Percentiles rank a stretch among this genome's conserved stretches.
phyloP scores from a whole-genome alignment of 2,113 vertebrate species.

The Gambusia affinis region DNA sequence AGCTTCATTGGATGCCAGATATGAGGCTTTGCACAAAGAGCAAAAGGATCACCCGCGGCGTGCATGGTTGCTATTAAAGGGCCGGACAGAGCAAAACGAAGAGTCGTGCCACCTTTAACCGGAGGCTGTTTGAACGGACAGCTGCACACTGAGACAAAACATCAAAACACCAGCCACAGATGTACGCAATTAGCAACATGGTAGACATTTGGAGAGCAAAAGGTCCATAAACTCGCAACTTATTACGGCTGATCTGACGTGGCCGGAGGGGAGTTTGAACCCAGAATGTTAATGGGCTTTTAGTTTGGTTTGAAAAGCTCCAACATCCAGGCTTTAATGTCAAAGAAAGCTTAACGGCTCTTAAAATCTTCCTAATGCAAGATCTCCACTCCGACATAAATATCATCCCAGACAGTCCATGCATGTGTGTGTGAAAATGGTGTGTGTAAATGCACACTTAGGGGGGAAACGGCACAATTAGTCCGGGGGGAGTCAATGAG shows the following conservation, averaged over 20 bases:
- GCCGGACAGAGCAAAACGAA: slow-evolving; percentile 51
- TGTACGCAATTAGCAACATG: slow-evolving; percentile 78
- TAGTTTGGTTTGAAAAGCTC: slow-evolving; percentile 42
- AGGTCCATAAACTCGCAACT: slow-evolving; percentile 73
- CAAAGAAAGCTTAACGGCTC: slow-evolving; percentile 1
- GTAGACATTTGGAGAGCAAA: slow-evolving; percentile 75
- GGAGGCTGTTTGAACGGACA: slow-evolving; percentile 63
- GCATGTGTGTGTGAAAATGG: background rate
- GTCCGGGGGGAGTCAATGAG: slow-evolving; percentile 6
- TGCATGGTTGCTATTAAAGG: slow-evolving; percentile 42
- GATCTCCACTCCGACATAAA: slow-evolving; percentile 4
- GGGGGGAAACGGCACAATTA: slow-evolving; percentile 5
- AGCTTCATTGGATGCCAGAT: background rate
- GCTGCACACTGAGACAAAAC: slow-evolving; percentile 68
- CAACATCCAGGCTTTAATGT: slow-evolving; percentile 14
- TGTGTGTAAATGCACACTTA: slow-evolving; percentile 4
- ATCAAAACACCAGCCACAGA: slow-evolving; percentile 73
- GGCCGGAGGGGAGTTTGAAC: slow-evolving; percentile 60
- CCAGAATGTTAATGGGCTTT: slow-evolving; percentile 52
- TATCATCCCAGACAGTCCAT: background rate
- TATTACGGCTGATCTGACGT: slow-evolving; percentile 71
- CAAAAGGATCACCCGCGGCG: slow-evolving; percentile 27
- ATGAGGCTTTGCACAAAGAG: background rate
- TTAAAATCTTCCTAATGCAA: slow-evolving; percentile 17
- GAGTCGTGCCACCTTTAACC: slow-evolving; percentile 57